Evolutionary conservation across 37 sponge, comb jelly and placozoan species (phyloP), one percentile per base, ranked within the genome.

Genomic region (Halisarca cf. caerulea): DNA sequence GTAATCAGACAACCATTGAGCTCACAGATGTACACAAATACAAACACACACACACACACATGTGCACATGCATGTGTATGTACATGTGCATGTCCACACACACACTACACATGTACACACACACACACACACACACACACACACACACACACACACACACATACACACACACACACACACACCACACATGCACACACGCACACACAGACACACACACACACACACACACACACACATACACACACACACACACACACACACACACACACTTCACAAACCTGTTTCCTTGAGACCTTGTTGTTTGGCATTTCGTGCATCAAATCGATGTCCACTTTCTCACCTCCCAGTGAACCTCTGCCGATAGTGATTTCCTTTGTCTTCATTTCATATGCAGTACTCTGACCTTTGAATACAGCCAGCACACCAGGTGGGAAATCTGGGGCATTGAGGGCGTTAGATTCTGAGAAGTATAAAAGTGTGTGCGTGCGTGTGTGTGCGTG

Each of bases 271-370:
- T n/a, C 60, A 81, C 66, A 25, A 17, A 90, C 97, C 85, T 97
- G 98, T 84, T 80, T 87, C 28, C 98, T 40, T 28, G 98, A 97
- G 3, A 97, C 84, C 60, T 95, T 95, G 80, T 53, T 79, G 18
- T 94, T 91, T 27, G 96, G 92, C 18, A 89, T 95, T 39, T 97
- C 98, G 27, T 87, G 83, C 21, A 91, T 92, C 54, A 97, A 88
- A 82, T 97, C 98, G 79, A 97, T 89, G 78, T 92, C 91, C 74
- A 95, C 94, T 6, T 23, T 78, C 27, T 87, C 70, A 27, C 80
- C 81, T 20, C 68, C 58, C 58, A 83, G 59, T 20, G 96, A 88
- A 25, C 43, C 69, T 35, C 98, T 86, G 38, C 98, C 98, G 74
- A 97, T 66, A 9, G 81, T 83, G 51, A 97, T 93, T 25, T 88